Evolutionary conservation across 2,113 vertebrate genomes (phyloP).

Genomic region (Empidonax traillii): DNA sequence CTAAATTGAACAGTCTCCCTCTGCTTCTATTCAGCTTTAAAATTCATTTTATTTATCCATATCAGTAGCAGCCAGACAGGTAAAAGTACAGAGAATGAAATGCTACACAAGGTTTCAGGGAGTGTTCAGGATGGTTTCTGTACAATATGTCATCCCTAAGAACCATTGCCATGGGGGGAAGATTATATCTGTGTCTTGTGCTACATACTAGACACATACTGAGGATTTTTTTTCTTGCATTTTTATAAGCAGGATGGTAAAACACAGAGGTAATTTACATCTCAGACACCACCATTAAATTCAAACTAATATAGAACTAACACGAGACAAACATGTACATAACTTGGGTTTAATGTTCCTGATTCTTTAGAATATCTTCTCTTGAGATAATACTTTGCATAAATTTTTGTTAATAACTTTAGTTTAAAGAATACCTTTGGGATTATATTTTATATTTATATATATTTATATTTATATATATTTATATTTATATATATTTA

Average conservation of each 20-base stretch:
- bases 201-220: background rate
- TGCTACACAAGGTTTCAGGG: background rate
- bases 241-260: background rate
- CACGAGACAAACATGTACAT: background rate
- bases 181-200: background rate
- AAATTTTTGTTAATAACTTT: background rate
- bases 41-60: background rate
- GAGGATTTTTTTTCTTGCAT: background rate
- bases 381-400: background rate
- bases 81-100: background rate
- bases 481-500: too few species aligned
- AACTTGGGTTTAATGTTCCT: background rate
- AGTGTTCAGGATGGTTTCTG: background rate
- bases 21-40: background rate
- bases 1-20: background rate
- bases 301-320: background rate
- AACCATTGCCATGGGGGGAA: background rate
- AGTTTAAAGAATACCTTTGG: rapidly evolving
- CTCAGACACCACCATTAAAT: background rate
- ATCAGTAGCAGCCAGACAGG: background rate
- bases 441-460: too few species aligned
- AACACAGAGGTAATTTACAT: background rate
- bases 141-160: background rate
- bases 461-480: too few species aligned
- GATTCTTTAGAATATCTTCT: background rate